Conservation (phyloP, 2,888 invertebrate genomes). For the Timema cristinae region DNA sequence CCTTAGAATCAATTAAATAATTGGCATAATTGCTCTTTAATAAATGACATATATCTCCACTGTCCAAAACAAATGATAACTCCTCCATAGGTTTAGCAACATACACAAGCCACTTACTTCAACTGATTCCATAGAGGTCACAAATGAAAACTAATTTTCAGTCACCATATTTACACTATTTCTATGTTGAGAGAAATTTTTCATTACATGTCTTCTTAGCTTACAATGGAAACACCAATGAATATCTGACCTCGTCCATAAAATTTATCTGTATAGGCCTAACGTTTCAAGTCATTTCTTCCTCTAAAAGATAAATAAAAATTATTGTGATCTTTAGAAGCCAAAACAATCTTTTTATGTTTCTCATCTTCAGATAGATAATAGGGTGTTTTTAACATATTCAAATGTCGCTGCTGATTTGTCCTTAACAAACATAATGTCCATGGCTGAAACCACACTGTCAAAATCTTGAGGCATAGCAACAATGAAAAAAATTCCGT, state of each 20-base stretch:
- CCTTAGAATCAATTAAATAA: neutral
- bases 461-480: conserved; percentile 9
- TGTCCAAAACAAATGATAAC: neutral
- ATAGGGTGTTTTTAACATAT: neutral
- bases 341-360: neutral
- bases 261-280: too few species aligned
- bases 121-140: neutral
- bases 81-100: neutral
- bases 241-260: neutral
- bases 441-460: conserved; percentile 6
- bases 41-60: neutral
- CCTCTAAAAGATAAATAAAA: neutral
- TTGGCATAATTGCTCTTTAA: neutral
- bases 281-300: neutral
- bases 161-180: neutral
- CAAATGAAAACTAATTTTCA: neutral
- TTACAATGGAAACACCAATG: neutral
- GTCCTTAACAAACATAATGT: neutral
- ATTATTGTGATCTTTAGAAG: neutral
- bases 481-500: too few species aligned
- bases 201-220: neutral
- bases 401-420: neutral
- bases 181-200: neutral
- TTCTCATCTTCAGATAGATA: neutral
- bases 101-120: neutral